A percentile compares a stretch with the other conserved stretches of the same genome.
Evolutionary conservation across 2,888 invertebrate species (phyloP).

Genomic region (Meteorus colon): DNA sequence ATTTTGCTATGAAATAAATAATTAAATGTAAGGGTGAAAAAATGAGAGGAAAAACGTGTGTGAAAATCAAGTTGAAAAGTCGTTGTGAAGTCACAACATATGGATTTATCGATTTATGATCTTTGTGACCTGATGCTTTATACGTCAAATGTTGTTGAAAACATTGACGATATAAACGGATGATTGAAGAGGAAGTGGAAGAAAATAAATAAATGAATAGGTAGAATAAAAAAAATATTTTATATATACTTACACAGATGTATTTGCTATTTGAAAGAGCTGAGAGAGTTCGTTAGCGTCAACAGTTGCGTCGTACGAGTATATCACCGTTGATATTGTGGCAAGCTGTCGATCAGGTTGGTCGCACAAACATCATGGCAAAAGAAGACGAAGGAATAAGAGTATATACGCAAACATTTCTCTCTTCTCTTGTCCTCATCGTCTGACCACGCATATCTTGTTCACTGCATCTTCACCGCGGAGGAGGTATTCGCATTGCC

Average conservation of each 20-base stretch:
- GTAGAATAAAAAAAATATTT: constrained; percentile 5
- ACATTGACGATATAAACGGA: constrained; percentile 21
- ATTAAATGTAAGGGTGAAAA: not conserved
- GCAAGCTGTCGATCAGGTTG: constrained; percentile 44
- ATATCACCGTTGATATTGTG: constrained; percentile 42
- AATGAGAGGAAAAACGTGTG: not conserved
- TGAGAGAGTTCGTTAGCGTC: constrained; percentile 44
- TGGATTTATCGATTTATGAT: constrained; percentile 35
- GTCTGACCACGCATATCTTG: constrained; percentile 38
- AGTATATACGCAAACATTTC: constrained; percentile 8
- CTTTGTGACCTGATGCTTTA: not conserved
- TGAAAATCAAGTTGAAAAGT: not conserved
- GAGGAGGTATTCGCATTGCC: constrained; percentile 16
- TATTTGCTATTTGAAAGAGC: not conserved
- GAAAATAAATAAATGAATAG: constrained; percentile 4
- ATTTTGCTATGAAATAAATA: not conserved
- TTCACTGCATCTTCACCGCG: constrained; percentile 5
- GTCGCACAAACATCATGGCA: constrained; percentile 5
- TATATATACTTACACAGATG: not conserved
- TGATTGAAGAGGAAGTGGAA: not conserved
- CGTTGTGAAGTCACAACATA: not conserved
- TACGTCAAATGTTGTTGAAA: constrained; percentile 27
- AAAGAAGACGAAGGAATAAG: not conserved
- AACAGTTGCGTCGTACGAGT: constrained; percentile 31
- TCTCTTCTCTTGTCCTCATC: constrained; percentile 1